Percentiles rank a stretch among this genome's conserved stretches.
These are phyloP conservation scores for Leucophora obtusa DNA, from an alignment of 2,888 invertebrate species.

Conservation along the genomic window DNA sequence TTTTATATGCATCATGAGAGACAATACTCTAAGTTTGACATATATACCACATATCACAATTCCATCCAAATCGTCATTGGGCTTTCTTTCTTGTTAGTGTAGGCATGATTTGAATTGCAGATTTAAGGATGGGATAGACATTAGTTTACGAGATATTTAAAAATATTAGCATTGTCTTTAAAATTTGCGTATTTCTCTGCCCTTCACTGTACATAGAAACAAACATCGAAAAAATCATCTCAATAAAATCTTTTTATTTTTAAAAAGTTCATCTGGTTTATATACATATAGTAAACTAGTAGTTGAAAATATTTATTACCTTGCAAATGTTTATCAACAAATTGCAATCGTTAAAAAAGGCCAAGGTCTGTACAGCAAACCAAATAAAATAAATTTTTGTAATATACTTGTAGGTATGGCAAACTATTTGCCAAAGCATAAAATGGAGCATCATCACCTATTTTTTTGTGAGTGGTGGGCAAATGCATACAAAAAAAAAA, in stretches of 20 bases:
- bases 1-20: too few relatives aligned
- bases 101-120: too few relatives aligned
- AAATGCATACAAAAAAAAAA: background rate
- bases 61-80: too few relatives aligned
- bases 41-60: too few relatives aligned
- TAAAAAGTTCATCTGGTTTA: slow-evolving; percentile 39
- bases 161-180: too few relatives aligned
- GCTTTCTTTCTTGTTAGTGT: too few relatives aligned
- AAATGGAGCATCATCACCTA: slow-evolving; percentile 59
- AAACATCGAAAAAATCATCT: background rate
- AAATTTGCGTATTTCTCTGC: too few relatives aligned
- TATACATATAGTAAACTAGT: slow-evolving; percentile 48
- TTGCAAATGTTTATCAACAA: slow-evolving; percentile 77
- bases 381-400: slow-evolving; percentile 40
- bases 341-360: slow-evolving; percentile 73
- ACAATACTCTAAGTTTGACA: too few relatives aligned
- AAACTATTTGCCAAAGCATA: slow-evolving; percentile 48
- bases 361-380: slow-evolving; percentile 64
- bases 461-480: slow-evolving; percentile 1
- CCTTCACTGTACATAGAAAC: background rate
- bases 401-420: slow-evolving; percentile 53
- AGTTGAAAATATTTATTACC: slow-evolving; percentile 72
- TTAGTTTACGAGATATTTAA: too few relatives aligned
- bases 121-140: too few relatives aligned
- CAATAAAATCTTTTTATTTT: background rate